These are phyloP conservation scores for Kuschelorhynchus macadamiae DNA, from an alignment of 2,888 invertebrate genomes.

Conservation along the genomic window DNA sequence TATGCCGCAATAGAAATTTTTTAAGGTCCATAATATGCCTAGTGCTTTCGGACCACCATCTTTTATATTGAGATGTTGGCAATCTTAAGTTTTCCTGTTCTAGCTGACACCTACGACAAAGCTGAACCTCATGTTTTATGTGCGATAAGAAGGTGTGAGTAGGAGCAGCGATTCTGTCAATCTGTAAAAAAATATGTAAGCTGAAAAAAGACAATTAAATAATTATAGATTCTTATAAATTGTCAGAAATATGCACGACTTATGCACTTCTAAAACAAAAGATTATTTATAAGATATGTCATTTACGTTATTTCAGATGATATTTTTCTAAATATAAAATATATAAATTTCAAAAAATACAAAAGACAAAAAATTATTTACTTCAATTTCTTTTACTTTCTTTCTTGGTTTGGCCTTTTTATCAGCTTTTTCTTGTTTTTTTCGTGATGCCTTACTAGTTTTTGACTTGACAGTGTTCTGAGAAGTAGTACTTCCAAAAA, in stretches of 20 bases:
- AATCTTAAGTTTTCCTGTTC: slow-evolving; percentile 42
- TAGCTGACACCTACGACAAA: slow-evolving; percentile 53
- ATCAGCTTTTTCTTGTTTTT: slow-evolving; percentile 62
- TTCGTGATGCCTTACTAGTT: slow-evolving; percentile 64
- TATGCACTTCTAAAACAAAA: too few relatives aligned
- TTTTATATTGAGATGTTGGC: slow-evolving; percentile 60
- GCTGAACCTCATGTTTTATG: slow-evolving; percentile 59
- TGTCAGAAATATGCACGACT: too few relatives aligned
- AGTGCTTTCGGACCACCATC: slow-evolving; percentile 67
- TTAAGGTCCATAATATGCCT: slow-evolving; percentile 63
- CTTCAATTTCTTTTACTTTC: slow-evolving; percentile 61
- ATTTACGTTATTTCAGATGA: too few relatives aligned
- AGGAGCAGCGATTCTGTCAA: slow-evolving; percentile 77
- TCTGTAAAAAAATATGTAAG: slow-evolving; percentile 64
- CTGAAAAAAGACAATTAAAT: neutral
- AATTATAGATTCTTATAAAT: too few relatives aligned
- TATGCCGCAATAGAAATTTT: slow-evolving; percentile 62
- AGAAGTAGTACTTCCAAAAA: slow-evolving; percentile 73
- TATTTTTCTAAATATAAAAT: too few relatives aligned
- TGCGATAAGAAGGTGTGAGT: slow-evolving; percentile 77
- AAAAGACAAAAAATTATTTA: slow-evolving; percentile 54
- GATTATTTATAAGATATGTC: too few relatives aligned
- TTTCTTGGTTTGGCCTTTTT: slow-evolving; percentile 58
- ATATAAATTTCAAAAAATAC: too few relatives aligned
- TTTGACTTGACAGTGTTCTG: slow-evolving; percentile 66